These are phyloP conservation scores for Chaunax sp. DNA, from an alignment of 2,797 vertebrate genomes.

Conservation along the genomic window DNA sequence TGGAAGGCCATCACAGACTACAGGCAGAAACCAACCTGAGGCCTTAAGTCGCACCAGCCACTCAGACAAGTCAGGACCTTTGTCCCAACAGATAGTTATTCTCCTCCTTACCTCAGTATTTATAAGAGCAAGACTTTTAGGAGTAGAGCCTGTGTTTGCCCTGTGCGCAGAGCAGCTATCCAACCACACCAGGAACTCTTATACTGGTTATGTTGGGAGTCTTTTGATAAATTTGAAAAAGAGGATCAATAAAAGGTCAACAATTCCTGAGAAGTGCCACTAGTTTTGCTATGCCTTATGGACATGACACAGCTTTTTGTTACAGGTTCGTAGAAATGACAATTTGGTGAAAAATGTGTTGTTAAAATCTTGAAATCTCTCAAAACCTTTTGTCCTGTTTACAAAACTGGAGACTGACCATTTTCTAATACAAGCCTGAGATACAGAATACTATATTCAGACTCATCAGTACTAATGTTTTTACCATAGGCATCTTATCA, in stretches of 20 bases:
- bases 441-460: conserved; percentile 71
- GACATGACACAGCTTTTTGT: conserved; percentile 52
- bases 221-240: conserved; percentile 42
- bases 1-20: conserved; percentile 95
- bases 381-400: conserved; percentile 65
- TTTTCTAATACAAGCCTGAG: conserved; percentile 76
- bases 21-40: conserved; percentile 87
- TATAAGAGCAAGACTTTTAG: conserved; percentile 76
- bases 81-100: conserved; percentile 54
- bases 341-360: conserved; percentile 25
- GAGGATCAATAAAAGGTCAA: conserved; percentile 22
- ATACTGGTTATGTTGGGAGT: conserved; percentile 7
- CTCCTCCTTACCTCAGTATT: conserved; percentile 86
- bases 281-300: conserved; percentile 54
- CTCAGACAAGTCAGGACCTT: conserved; percentile 37
- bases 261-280: conserved; percentile 66
- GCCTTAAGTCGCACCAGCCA: conserved; percentile 55
- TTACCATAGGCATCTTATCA: conserved; percentile 61
- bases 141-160: conserved; percentile 39
- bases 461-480: conserved; percentile 49
- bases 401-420: conserved; percentile 72
- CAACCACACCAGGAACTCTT: conserved; percentile 13
- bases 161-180: conserved; percentile 27
- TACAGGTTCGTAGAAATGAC: conserved; percentile 41
- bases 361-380: conserved; percentile 36